phyloP scores from a whole-genome alignment of 2,113 vertebrate species.

The Cynocephalus volans region DNA sequence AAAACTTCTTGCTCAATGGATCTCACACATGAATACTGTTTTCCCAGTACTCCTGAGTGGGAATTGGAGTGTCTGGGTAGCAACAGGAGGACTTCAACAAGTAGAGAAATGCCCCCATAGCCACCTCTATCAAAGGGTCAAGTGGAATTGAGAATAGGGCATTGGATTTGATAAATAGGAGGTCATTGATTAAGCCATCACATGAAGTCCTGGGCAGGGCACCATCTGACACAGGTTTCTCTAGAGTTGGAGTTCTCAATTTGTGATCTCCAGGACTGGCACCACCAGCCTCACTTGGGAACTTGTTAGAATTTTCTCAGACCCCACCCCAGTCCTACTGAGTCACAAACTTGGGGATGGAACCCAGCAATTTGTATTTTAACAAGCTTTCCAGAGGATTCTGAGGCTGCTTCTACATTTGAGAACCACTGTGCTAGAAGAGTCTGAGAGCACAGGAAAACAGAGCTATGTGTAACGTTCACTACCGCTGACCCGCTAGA shows the following conservation, averaged over 20 bases:
- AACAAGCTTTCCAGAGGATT: conserved; percentile 36
- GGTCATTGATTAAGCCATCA: background rate
- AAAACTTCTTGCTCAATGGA: background rate
- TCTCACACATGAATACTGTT: background rate
- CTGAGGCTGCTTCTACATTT: conserved; percentile 53
- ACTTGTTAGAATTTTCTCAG: conserved; percentile 26
- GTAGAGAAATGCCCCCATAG: background rate
- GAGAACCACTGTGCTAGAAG: background rate
- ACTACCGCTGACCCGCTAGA: background rate
- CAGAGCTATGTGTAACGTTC: background rate
- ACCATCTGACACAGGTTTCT: background rate
- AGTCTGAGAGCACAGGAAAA: conserved; percentile 1
- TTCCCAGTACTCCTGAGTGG: background rate
- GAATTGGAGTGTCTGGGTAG: background rate
- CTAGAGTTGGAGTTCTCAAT: background rate
- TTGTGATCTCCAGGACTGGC: background rate
- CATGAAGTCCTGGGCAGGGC: background rate
- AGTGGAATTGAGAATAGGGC: background rate
- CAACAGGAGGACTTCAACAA: background rate
- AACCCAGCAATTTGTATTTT: background rate
- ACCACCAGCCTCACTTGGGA: background rate
- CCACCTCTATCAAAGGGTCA: background rate
- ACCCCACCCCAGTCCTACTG: background rate
- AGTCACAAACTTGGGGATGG: background rate
- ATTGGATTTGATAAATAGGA: background rate